Base-by-base conservation (phyloP, 2,888 invertebrate species). In the Congeria kusceri region DNA sequence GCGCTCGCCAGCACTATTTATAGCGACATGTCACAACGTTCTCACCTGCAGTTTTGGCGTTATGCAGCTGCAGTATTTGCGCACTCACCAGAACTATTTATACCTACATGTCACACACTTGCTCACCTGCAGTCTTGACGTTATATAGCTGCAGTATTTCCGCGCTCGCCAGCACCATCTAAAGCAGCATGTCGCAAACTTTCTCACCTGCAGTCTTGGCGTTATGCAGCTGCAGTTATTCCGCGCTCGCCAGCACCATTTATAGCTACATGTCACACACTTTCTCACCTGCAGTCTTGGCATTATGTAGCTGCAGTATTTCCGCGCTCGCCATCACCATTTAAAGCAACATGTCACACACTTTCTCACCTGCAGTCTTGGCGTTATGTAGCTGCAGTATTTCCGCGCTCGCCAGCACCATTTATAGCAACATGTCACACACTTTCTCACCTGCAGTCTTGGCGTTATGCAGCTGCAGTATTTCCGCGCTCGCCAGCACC, bases 1-100 rank as follows among this genome's bases (percentile, higher is more conserved):
- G 93, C 90, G 82, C 91, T 91, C 15, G 92, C 90, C 27, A 93
- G 86, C 25, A 93, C 90, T 88, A 93, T 91, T n/a, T n/a, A n/a
- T n/a, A n/a, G n/a, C n/a, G n/a, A n/a, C n/a, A n/a, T n/a, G n/a
- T n/a, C n/a, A n/a, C n/a, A n/a, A n/a, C n/a, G n/a, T n/a, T n/a
- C 64, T 47, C 39, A 84, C 81, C 79, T 29, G 75, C 57, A 57
- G 76, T 71, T 66, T 80, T 81, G n/a, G 63, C 59, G 57, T 84
- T 85, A 56, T 84, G 77, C 4, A 81, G 63, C 46, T 87, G 87
- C 9, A 92, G 83, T 32, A 93, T 90, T 81, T 92, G 92, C 1
- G 93, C 90, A 83, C 91, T 91, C 15, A 91, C 90, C 27, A 93
- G 86, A 23, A 93, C 90, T 88, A 93, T 91, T n/a, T n/a, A n/a